A percentile compares a stretch with the other conserved stretches of the same genome.
These are phyloP conservation scores for Drosophila buzzatii DNA, from an alignment of 2,888 invertebrate genomes.

Conservation along the genomic window DNA sequence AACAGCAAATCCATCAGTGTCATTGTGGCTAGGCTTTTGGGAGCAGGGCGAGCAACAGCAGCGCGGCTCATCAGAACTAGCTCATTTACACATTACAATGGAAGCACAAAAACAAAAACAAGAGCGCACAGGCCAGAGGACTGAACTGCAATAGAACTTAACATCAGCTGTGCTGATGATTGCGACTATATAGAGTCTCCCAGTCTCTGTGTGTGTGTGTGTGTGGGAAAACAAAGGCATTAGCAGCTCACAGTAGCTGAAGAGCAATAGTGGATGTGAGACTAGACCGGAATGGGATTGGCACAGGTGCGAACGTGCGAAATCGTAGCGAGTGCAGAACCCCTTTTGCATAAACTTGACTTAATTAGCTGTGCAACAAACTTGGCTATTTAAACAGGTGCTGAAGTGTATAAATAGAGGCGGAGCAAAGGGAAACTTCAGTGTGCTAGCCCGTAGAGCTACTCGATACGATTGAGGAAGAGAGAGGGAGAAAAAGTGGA, in stretches of 20 bases:
- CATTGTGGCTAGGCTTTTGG: constrained; percentile 51
- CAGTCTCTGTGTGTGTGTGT: constrained; percentile 22
- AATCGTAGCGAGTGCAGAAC: constrained; percentile 42
- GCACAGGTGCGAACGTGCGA: constrained; percentile 72
- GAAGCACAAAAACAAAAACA: constrained; percentile 1
- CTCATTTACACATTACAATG: constrained; percentile 62
- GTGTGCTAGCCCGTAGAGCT: not conserved
- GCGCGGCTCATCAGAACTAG: constrained; percentile 53
- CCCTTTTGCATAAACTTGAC: constrained; percentile 77
- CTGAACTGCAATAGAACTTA: constrained; percentile 38
- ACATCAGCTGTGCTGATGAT: constrained; percentile 27
- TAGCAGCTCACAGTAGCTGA: constrained; percentile 12
- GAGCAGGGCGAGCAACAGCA: constrained; percentile 2
- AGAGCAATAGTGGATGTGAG: not conserved
- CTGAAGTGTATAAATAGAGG: constrained; percentile 40
- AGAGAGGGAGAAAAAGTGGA: not conserved
- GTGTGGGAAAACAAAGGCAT: constrained; percentile 49
- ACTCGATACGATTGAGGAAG: constrained; percentile 1
- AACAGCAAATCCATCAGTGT: constrained; percentile 80
- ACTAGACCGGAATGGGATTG: not conserved
- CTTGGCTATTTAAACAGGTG: constrained; percentile 78
- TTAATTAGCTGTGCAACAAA: constrained; percentile 78
- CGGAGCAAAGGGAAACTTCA: not conserved
- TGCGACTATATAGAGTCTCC: not conserved
- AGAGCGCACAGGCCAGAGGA: not conserved